phyloP scores from a whole-genome alignment of 2,888 invertebrate genomes.

The Metallyticus violacea region DNA sequence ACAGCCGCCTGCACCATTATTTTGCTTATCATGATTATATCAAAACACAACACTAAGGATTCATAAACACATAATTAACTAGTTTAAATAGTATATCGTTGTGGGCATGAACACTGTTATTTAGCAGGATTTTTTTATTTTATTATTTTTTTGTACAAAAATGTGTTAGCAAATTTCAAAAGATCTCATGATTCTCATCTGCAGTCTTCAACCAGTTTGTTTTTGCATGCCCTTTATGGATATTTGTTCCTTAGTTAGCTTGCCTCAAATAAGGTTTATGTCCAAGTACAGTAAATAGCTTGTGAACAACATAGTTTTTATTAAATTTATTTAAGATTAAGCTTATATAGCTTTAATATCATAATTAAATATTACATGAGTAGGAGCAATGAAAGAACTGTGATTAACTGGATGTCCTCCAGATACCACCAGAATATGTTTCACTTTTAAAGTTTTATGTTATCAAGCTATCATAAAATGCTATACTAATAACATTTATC shows the following conservation, averaged over 20 bases:
- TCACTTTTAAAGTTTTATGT: too few species aligned
- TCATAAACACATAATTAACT: neutral
- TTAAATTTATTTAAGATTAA: too few species aligned
- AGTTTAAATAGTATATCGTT: slow-evolving; percentile 16
- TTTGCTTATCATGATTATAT: neutral
- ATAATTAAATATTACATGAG: neutral
- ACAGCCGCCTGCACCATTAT: neutral
- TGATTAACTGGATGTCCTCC: too few species aligned
- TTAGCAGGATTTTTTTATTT: slow-evolving; percentile 1
- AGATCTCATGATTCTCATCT: neutral
- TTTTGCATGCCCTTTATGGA: neutral
- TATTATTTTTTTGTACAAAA: neutral
- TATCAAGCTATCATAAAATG: too few species aligned
- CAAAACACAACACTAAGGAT: neutral
- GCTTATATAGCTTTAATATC: neutral
- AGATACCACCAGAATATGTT: too few species aligned
- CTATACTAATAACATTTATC: too few species aligned
- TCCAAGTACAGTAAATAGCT: neutral
- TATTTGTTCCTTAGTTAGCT: neutral
- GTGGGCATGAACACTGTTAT: slow-evolving; percentile 25
- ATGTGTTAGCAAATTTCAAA: neutral
- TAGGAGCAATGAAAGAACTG: too few species aligned
- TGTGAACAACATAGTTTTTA: too few species aligned
- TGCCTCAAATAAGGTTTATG: neutral
- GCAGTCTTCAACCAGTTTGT: neutral